Base-by-base conservation (phyloP, 2,797 vertebrate genomes). In the Miichthys miiuy region DNA sequence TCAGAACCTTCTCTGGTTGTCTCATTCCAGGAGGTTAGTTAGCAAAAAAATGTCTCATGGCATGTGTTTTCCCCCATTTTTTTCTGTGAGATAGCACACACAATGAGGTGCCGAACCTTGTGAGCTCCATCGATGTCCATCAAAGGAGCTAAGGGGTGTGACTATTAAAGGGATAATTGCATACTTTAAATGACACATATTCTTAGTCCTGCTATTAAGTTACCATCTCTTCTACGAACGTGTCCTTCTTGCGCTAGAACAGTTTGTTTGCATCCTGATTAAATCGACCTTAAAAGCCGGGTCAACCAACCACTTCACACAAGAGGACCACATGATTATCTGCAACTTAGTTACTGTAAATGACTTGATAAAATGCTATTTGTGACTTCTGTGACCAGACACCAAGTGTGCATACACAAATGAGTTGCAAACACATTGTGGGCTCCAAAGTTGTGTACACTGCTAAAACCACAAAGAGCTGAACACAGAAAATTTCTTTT, bases 401-500 rank as follows among this genome's bases (percentile, higher is more conserved):
- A 48, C 30, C 44, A 56, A 67, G 67, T 65, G 20, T 30, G 62
- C 42, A 66, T 27, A 4, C 50, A 68, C 34, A 34, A 44, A 10
- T 13, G 34, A 76, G 76, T 65, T 83, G 81, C 83, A 88, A 87
- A 86, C 82, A 87, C 79, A 84, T 52, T 46, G 61, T n/a, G 52
- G 25, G 60, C 61, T 48, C 48, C 41, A 65, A 68, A 47, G 63
- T 58, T 76, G 74, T 55, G 66, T 46, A 50, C 56, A 54, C 58
- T 58, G 44, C 73, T 55, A 60, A 68, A 65, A 69, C 69, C 76
- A 60, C 76, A 63, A 84, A 88, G 72, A 56, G 66, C 84, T 75
- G 75, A 88, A 85, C 76, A 81, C 57, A 80, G 81, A 83, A 65
- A 74, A 72, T 73, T 48, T 74, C 60, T 90, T 90, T 86, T 89